Percentiles rank a stretch among this genome's conserved stretches.
These are phyloP conservation scores for Schizotus pectinicornis DNA, from an alignment of 2,888 invertebrate genomes.

Conservation along the genomic window DNA sequence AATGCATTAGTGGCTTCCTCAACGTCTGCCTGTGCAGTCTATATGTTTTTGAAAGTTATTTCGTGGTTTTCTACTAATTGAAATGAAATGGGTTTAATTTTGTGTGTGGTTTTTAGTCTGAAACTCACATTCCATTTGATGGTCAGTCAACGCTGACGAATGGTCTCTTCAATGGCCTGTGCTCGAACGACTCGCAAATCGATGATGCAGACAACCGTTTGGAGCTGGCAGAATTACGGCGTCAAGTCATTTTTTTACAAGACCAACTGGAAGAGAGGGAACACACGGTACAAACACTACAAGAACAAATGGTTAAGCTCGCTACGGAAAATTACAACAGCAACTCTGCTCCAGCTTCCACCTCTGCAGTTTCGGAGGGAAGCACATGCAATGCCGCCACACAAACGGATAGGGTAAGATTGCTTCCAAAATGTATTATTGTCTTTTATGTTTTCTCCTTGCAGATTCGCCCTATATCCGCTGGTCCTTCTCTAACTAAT, in stretches of 20 bases:
- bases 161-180: conserved; percentile 70
- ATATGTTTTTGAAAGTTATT: no score
- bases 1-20: no score
- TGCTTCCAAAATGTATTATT: conserved; percentile 3
- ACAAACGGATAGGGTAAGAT: conserved; percentile 82
- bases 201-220: conserved; percentile 62
- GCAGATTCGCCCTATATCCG: conserved; percentile 65
- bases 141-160: conserved; percentile 62
- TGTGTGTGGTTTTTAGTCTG: conserved; percentile 68
- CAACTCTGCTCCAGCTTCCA: conserved; percentile 56
- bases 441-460: conserved; percentile 31
- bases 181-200: conserved; percentile 55
- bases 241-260: conserved; percentile 84
- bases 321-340: conserved; percentile 56
- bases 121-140: conserved; percentile 89
- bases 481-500: conserved; percentile 64
- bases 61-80: conserved; percentile 3
- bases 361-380: conserved; percentile 54
- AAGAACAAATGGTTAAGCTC: conserved; percentile 72
- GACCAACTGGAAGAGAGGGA: conserved; percentile 89
- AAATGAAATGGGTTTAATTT: background rate
- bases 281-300: conserved; percentile 78
- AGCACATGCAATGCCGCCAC: conserved; percentile 82
- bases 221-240: conserved; percentile 79
- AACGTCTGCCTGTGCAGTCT: no score